phyloP scores from a whole-genome alignment of 2,113 vertebrate species.

The Elachura formosa region DNA sequence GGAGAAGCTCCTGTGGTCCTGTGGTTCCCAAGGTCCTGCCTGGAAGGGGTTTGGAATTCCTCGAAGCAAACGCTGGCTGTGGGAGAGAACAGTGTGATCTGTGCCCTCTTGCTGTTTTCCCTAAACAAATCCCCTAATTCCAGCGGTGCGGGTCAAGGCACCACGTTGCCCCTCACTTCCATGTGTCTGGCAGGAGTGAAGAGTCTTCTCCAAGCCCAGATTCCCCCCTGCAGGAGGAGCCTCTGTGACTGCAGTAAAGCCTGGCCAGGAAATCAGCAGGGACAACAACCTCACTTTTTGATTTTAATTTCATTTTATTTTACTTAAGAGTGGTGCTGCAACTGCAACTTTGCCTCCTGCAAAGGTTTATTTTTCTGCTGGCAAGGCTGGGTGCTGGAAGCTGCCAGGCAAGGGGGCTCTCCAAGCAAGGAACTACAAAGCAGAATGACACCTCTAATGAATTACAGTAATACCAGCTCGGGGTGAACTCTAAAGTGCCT shows the following conservation, averaged over 20 bases:
- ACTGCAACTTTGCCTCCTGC: not conserved
- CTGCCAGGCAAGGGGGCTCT: not conserved
- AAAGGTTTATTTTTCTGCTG: not conserved
- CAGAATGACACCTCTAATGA: slow-evolving; percentile 58
- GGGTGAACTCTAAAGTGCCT: slow-evolving; percentile 60
- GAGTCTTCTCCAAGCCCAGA: not conserved
- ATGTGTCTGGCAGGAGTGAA: not conserved
- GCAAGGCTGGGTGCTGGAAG: not conserved
- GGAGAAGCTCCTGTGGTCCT: not conserved
- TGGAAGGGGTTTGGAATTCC: too few relatives aligned
- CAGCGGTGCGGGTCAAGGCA: not conserved
- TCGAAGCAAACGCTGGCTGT: not conserved
- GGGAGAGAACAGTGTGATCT: accelerated
- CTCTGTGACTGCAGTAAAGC: not conserved
- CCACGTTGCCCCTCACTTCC: accelerated
- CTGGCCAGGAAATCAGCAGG: not conserved
- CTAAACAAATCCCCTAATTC: accelerated
- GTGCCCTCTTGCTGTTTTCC: accelerated
- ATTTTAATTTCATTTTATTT: not conserved
- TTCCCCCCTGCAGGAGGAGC: not conserved
- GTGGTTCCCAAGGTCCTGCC: not conserved
- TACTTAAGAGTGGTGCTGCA: not conserved
- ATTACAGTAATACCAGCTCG: slow-evolving; percentile 33
- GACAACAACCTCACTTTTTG: not conserved
- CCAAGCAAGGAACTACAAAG: not conserved